A percentile compares a stretch with the other conserved stretches of the same genome.
phyloP scores from a whole-genome alignment of 2,113 vertebrate genomes.

The Melanostigma gelatinosum region DNA sequence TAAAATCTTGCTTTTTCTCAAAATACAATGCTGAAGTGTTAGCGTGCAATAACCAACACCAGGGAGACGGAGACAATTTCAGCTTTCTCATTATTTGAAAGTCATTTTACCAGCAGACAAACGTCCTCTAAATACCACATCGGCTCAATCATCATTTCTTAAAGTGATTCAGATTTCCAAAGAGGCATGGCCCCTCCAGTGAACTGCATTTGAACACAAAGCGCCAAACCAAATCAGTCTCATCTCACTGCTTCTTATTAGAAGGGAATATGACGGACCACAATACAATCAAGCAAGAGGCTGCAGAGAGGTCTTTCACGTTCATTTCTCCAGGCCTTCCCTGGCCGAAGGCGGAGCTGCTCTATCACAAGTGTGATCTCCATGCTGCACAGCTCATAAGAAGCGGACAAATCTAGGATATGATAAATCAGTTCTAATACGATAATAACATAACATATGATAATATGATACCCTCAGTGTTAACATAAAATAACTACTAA shows the following conservation, averaged over 20 bases:
- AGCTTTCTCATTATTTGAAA: conserved; percentile 34
- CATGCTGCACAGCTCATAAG: conserved; percentile 46
- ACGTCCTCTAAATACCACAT: conserved; percentile 30
- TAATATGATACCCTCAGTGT: conserved; percentile 47
- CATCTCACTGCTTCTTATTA: conserved; percentile 51
- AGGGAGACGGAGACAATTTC: not conserved
- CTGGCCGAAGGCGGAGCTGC: conserved; percentile 5
- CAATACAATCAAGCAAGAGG: conserved; percentile 41
- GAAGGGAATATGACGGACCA: conserved; percentile 45
- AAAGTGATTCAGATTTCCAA: conserved; percentile 36
- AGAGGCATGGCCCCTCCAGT: conserved; percentile 11
- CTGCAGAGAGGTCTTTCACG: conserved; percentile 44
- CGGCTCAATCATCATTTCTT: conserved; percentile 33
- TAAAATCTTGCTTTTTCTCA: not conserved
- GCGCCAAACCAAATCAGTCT: conserved; percentile 56
- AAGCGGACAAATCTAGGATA: conserved; percentile 48
- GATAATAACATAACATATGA: conserved; percentile 23
- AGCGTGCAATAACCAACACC: not conserved
- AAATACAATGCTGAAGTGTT: not conserved
- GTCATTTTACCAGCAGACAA: conserved; percentile 33
- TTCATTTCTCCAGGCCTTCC: conserved; percentile 37
- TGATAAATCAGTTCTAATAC: conserved; percentile 60
- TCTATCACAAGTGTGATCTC: conserved; percentile 49
- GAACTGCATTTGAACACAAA: conserved; percentile 41
- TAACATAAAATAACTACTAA: conserved; percentile 58